Percentiles rank a stretch among this genome's conserved stretches.
Evolutionary conservation across 1,140 invertebrate genomes (phyloP).

Genomic region (Oryzaephilus surinamensis): DNA sequence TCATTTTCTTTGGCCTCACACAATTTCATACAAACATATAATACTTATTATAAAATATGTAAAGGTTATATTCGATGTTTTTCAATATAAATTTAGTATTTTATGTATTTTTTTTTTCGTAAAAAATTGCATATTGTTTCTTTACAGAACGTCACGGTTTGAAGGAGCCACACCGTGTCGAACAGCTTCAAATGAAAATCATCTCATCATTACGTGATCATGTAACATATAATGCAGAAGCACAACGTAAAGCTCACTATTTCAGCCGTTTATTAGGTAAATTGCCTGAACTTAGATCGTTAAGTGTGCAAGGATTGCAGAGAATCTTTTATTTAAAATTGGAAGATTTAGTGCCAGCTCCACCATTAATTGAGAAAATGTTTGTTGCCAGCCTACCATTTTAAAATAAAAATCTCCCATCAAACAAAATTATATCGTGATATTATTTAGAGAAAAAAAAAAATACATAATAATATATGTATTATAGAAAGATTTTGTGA

Average conservation of each 20-base stretch:
- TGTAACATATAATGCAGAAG: slow-evolving; percentile 86
- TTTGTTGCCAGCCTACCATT: slow-evolving; percentile 90
- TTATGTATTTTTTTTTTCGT: no score
- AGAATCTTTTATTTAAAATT: slow-evolving; percentile 89
- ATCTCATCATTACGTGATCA: slow-evolving; percentile 87
- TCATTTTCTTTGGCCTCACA: slow-evolving; percentile 1
- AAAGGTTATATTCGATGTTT: no score
- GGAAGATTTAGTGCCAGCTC: slow-evolving; percentile 83
- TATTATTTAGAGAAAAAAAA: background rate
- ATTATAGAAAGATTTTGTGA: background rate
- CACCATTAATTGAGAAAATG: slow-evolving; percentile 88
- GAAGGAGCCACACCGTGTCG: slow-evolving; percentile 82
- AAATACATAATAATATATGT: background rate
- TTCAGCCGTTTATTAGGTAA: slow-evolving; percentile 85
- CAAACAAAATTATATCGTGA: no score
- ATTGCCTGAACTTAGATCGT: slow-evolving; percentile 79
- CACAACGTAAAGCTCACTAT: slow-evolving; percentile 79
- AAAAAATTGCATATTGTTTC: slow-evolving; percentile 22
- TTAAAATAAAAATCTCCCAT: slow-evolving; percentile 38
- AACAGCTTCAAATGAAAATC: slow-evolving; percentile 91
- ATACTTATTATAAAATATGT: no score
- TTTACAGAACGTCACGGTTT: slow-evolving; percentile 82
- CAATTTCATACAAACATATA: no score
- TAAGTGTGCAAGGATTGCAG: slow-evolving; percentile 87
- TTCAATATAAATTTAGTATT: no score